Evolutionary conservation across 2,113 vertebrate genomes (phyloP), one percentile per base, ranked within the genome.

Genomic region (Rattus rattus): DNA sequence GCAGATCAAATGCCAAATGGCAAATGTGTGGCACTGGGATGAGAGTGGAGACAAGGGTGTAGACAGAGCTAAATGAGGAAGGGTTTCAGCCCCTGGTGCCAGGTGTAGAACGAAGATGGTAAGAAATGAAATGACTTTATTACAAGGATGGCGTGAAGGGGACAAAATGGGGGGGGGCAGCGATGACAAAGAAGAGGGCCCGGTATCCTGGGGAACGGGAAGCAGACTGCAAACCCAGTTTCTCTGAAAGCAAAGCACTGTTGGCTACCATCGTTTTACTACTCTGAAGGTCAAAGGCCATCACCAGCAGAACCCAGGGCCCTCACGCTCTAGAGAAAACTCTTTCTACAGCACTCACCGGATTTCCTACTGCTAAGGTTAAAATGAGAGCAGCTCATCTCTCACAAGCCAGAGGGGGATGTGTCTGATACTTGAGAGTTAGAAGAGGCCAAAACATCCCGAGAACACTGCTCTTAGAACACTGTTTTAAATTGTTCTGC

Each of bases 391-490:
- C 61, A n/a, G 20, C n/a, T 81, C 22, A 22, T 0, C 5, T 11
- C 26, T 28, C 28, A 76, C 14, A 75, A 90, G 79, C 39, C 94
- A 80, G 14, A 91, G 49, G 94, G 49, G 89, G 84, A 89, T 43
- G 30, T 84, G 75, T 70, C 28, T 80, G 67, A 28, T 69, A 19
- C 39, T 73, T 3, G 43, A 43, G 43, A 85, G 59, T 49, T 59
- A 75, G 54, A 9, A 79, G 49, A 94, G 80, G 77, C 80, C 88
- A 92, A 95, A 95, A 16, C 56, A 85, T 65, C 67, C 47, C 4
- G 30, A 33, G 30, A 69, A 69, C 75, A 20, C 20, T 52, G 20
- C 91, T 91, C 61, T 93, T 61, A 84, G 69, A 87, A 94, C 92
- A 76, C 5, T 9, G 2, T 90, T 88, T 89, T 43, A 79, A 69